Percentiles rank a stretch among this genome's conserved stretches.
Conservation (phyloP, 2,888 invertebrate genomes). For the Ichneumoninae sp. region DNA sequence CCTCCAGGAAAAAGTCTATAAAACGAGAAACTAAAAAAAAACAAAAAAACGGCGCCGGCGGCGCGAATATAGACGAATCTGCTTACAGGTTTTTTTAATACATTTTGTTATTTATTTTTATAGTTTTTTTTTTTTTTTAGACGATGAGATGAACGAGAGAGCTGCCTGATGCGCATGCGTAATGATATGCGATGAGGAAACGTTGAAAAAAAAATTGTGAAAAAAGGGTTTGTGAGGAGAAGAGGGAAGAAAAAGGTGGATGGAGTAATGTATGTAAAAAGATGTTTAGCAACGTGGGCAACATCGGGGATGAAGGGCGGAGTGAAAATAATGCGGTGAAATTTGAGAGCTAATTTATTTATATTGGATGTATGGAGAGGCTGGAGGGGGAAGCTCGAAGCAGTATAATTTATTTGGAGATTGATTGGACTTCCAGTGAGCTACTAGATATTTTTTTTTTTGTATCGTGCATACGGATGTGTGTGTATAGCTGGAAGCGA, state of each 20-base stretch:
- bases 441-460: background rate
- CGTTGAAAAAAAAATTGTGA: background rate
- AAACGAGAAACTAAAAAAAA: constrained; percentile 2
- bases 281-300: constrained; percentile 41
- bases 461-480: background rate
- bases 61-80: constrained; percentile 12
- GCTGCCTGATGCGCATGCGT: constrained; percentile 31
- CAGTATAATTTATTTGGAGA: constrained; percentile 48
- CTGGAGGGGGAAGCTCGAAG: background rate
- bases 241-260: background rate
- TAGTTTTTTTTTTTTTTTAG: background rate
- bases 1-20: background rate
- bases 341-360: constrained; percentile 56
- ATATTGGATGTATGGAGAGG: constrained; percentile 34
- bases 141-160: background rate
- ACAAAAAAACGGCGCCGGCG: constrained; percentile 21
- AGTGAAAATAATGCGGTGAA: constrained; percentile 33
- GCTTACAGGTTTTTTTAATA: background rate
- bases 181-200: constrained; percentile 19
- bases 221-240: background rate
- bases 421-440: constrained; percentile 20
- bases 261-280: constrained; percentile 23
- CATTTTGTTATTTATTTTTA: background rate
- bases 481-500: constrained; percentile 3
- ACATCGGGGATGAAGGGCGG: constrained; percentile 5